A percentile compares a stretch with the other conserved stretches of the same genome.
Conservation (phyloP, 2,113 vertebrate genomes). For the Phainopepla nitens region DNA sequence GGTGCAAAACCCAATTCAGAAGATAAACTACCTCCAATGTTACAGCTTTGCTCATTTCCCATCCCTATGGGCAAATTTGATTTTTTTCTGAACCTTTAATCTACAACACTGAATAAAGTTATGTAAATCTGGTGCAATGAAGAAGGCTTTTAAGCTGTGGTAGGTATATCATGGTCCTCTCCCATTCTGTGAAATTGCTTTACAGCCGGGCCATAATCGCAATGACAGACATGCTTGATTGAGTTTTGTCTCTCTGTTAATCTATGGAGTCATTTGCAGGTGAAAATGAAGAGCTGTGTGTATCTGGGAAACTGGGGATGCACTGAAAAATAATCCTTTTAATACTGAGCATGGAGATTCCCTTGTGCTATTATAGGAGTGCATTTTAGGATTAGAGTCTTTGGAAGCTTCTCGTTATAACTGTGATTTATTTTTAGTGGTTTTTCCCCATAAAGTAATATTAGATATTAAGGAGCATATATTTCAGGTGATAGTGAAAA, state of each 20-base stretch:
- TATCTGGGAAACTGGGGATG: background rate
- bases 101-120: background rate
- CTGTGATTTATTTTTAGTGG: slow-evolving; percentile 25
- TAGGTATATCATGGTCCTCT: background rate
- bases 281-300: slow-evolving; percentile 31
- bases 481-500: slow-evolving; percentile 45
- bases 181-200: slow-evolving; percentile 42
- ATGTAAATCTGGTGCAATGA: slow-evolving; percentile 10
- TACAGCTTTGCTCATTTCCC: background rate
- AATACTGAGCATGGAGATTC: background rate
- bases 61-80: background rate
- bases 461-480: slow-evolving; percentile 23
- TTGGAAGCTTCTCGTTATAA: slow-evolving; percentile 39
- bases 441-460: slow-evolving; percentile 19
- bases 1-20: background rate
- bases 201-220: slow-evolving; percentile 9
- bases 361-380: background rate
- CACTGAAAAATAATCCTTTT: slow-evolving; percentile 33
- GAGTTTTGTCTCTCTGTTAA: slow-evolving; percentile 54
- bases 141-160: background rate
- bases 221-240: slow-evolving; percentile 47
- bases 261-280: slow-evolving; percentile 34
- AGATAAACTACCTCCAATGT: background rate
- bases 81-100: background rate
- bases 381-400: background rate